Percentiles rank a stretch among this genome's conserved stretches.
phyloP scores from a whole-genome alignment of 1,140 invertebrate genomes.

The Drosophila littoralis region DNA sequence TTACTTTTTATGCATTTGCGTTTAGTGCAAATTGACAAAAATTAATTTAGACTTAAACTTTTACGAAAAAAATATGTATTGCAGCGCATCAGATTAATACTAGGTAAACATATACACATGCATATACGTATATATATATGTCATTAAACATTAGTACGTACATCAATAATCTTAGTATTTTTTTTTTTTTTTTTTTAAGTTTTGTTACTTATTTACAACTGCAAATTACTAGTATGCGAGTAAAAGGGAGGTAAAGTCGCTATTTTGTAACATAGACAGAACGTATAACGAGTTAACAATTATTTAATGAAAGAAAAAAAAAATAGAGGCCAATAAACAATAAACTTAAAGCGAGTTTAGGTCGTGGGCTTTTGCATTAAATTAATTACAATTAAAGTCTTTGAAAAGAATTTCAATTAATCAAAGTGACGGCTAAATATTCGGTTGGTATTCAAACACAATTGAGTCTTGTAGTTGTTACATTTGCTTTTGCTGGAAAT shows the following conservation, averaged over 20 bases:
- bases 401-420: constrained; percentile 61
- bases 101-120: constrained; percentile 53
- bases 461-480: constrained; percentile 68
- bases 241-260: constrained; percentile 45
- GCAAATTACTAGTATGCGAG: constrained; percentile 69
- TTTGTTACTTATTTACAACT: constrained; percentile 59
- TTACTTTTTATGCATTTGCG: constrained; percentile 45
- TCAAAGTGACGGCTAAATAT: constrained; percentile 43
- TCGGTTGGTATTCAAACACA: constrained; percentile 58
- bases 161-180: constrained; percentile 45
- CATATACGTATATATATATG: constrained; percentile 37
- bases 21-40: constrained; percentile 33
- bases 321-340: constrained; percentile 34
- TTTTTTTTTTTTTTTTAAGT: constrained; percentile 23
- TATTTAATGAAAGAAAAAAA: constrained; percentile 36
- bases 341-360: constrained; percentile 62
- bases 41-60: constrained; percentile 48
- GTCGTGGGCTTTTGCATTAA: constrained; percentile 37
- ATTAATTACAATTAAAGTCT: constrained; percentile 77
- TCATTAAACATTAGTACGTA: constrained; percentile 66
- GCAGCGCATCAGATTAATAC: constrained; percentile 60
- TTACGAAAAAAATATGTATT: constrained; percentile 53
- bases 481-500: constrained; percentile 68
- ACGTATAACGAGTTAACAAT: constrained; percentile 78
- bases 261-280: constrained; percentile 58